Base-by-base conservation (phyloP, 2,797 vertebrate species). In the Chaenodraco wilsoni region DNA sequence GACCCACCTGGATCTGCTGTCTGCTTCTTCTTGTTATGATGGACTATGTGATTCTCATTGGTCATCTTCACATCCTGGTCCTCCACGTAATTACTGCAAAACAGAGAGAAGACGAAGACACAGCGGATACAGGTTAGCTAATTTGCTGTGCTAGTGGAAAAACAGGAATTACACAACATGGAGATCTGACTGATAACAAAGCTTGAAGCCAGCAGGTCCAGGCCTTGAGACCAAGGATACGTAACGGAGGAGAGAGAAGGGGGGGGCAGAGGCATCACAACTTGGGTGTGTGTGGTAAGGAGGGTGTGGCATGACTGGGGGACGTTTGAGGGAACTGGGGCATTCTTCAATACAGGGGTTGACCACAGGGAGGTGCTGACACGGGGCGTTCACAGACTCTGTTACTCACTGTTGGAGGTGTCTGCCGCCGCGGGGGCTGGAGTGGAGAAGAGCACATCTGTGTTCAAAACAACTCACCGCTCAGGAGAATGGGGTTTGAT, bases 21-120 rank as follows among this genome's bases (percentile, higher is more conserved):
- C 77, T 93, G 95, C 71, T 96, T 96, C 89, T 94, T 97, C 79
- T 95, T 97, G 87, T 85, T 96, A 74, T 95, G 95, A 71, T 95
- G 94, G 69, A 99, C 87, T 12, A 98, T 89, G 87, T 97, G 95
- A 84, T 98, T 98, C 80, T 99, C 97, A n/a, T 99, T 97, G 87
- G 95, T 97, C 97, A 99, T 95, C 91, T 95, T 97, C 75, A 99
- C 96, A 43, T 99, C 98, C 92, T 99, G 98, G 82, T 98, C 97
- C 83, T 96, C 96, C 59, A 95, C 92, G 2, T 95, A 94, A 57
- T 95, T 95, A 83, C 98, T 99, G 90, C 2, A 84, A 88, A 82
- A 84, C 67, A 77, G 65, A 59, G 33, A 84, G 55, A 69, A 82
- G 58, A 74, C 1, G 17, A 73, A 62, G 15, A 87, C n/a, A 76